Conservation (phyloP, 1,140 invertebrate species). For the Cherax destructor region DNA sequence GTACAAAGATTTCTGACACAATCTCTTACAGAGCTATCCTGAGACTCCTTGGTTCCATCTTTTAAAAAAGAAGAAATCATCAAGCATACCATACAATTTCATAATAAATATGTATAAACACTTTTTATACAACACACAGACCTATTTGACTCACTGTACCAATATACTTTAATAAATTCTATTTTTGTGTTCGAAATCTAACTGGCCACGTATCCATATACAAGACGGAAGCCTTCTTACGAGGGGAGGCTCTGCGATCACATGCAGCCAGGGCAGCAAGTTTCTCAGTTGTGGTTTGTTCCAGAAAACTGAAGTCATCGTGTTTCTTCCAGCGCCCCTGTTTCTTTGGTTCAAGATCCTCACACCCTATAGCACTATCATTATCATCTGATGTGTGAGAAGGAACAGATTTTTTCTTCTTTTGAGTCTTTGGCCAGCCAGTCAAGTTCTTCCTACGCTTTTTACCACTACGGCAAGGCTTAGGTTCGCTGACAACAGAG, state of each 20-base stretch:
- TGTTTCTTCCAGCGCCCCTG: constrained; percentile 51
- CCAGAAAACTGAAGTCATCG: constrained; percentile 50
- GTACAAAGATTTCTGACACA: constrained; percentile 55
- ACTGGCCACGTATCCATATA: constrained; percentile 65
- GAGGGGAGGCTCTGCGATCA: constrained; percentile 67
- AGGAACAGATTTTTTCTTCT: constrained; percentile 49
- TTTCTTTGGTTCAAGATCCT: constrained; percentile 70
- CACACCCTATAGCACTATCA: constrained; percentile 69
- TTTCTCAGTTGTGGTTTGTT: constrained; percentile 51
- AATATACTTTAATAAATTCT: constrained; percentile 58
- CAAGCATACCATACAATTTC: constrained; percentile 60
- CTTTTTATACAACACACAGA: constrained; percentile 59
- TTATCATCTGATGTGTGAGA: constrained; percentile 71
- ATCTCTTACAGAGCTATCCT: constrained; percentile 65
- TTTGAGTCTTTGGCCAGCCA: constrained; percentile 70
- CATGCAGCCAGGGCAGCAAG: constrained; percentile 51
- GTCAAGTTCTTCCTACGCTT: constrained; percentile 71
- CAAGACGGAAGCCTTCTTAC: constrained; percentile 67
- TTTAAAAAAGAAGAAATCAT: constrained; percentile 57
- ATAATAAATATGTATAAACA: constrained; percentile 70
- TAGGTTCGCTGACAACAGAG: constrained; percentile 61
- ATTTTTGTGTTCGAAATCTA: constrained; percentile 68
- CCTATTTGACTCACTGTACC: constrained; percentile 45
- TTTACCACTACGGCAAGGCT: constrained; percentile 62
- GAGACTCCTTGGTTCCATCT: constrained; percentile 68